phyloP scores from a whole-genome alignment of 2,888 invertebrate species.

The Serripes groenlandicus region DNA sequence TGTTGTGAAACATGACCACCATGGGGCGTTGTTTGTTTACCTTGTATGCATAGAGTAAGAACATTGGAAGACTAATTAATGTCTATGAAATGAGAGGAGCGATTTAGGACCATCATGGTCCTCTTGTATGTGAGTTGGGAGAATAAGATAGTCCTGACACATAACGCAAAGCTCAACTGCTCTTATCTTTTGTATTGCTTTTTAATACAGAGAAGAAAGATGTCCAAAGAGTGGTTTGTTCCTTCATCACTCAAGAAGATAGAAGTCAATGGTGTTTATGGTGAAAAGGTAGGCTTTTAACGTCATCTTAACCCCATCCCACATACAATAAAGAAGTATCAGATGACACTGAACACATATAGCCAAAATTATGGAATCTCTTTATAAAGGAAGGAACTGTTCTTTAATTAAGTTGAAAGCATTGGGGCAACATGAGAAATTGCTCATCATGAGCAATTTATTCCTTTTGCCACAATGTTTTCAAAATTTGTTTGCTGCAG shows the following conservation, averaged over 20 bases:
- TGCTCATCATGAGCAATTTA: background rate
- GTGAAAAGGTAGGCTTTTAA: constrained; percentile 77
- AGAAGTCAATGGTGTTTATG: constrained; percentile 82
- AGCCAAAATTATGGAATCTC: background rate
- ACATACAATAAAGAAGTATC: background rate
- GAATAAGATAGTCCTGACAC: too few relatives aligned
- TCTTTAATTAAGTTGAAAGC: background rate
- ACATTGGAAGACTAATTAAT: too few relatives aligned
- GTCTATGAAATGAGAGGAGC: too few relatives aligned
- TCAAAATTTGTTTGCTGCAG: too few relatives aligned
- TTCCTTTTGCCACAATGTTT: background rate
- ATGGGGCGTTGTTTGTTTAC: too few relatives aligned
- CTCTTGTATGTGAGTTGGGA: too few relatives aligned
- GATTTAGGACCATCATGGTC: too few relatives aligned
- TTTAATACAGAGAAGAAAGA: constrained; percentile 82
- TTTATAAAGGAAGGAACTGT: background rate
- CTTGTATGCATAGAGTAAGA: too few relatives aligned
- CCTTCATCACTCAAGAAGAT: constrained; percentile 82
- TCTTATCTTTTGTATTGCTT: too few relatives aligned
- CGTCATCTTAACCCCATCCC: background rate
- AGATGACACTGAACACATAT: background rate
- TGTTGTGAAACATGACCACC: too few relatives aligned
- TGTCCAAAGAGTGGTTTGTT: constrained; percentile 81
- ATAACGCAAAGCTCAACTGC: too few relatives aligned
- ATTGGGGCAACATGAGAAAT: background rate